Percentiles rank a stretch among this genome's conserved stretches.
phyloP scores from a whole-genome alignment of 2,113 vertebrate genomes.

The Spermophilus dauricus region DNA sequence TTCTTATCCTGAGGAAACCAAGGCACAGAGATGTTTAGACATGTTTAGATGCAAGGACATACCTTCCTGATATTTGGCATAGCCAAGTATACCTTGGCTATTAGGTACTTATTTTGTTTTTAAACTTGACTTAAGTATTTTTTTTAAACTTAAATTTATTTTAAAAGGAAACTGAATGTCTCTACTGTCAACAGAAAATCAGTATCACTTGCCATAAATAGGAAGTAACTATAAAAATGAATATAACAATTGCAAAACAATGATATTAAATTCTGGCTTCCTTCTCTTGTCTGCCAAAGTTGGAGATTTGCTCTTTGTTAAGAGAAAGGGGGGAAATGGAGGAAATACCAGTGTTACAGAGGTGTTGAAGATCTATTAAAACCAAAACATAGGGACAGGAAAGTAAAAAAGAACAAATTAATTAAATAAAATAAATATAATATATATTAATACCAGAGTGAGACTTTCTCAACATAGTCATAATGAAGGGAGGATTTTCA shows the following conservation, averaged over 20 bases:
- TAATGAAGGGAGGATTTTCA: not conserved
- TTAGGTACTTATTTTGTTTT: not conserved
- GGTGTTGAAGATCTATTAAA: not conserved
- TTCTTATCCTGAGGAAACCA: not conserved
- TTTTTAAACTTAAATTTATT: slow-evolving; percentile 25
- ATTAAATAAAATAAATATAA: not conserved
- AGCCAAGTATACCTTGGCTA: not conserved
- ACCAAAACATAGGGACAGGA: not conserved
- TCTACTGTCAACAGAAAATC: slow-evolving; percentile 25
- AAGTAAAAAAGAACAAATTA: not conserved
- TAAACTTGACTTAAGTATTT: not conserved
- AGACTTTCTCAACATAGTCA: not conserved
- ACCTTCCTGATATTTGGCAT: not conserved
- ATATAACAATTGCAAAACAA: not conserved
- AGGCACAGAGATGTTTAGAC: not conserved
- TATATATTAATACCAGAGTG: not conserved
- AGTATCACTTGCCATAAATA: slow-evolving; percentile 20
- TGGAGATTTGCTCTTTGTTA: not conserved
- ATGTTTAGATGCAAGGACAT: not conserved
- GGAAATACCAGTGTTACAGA: not conserved
- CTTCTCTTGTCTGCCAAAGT: not conserved
- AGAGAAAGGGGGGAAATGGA: not conserved
- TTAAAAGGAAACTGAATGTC: slow-evolving; percentile 51
- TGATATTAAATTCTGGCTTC: not conserved
- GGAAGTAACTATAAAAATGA: slow-evolving; percentile 34